phyloP scores from a whole-genome alignment of 2,113 vertebrate genomes.

The Calonectris borealis region DNA sequence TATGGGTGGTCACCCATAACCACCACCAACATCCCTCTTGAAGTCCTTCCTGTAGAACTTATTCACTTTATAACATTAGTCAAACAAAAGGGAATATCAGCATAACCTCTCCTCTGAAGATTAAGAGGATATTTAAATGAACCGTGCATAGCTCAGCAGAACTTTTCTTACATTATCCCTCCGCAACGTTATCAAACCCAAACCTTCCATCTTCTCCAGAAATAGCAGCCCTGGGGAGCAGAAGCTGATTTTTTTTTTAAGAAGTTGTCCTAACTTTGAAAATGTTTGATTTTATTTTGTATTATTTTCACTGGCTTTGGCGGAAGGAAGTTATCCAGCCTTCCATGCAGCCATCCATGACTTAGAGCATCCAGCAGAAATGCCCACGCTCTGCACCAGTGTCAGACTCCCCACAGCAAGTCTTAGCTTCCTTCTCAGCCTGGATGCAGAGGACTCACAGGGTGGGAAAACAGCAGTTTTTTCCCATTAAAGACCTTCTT shows the following conservation, averaged over 20 bases:
- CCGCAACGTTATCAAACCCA: background rate
- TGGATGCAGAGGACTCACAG: background rate
- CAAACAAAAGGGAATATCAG: background rate
- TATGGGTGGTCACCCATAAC: background rate
- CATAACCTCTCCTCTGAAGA: background rate
- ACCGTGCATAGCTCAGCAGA: background rate
- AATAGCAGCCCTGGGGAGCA: background rate
- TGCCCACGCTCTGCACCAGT: no score
- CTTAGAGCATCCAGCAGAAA: background rate
- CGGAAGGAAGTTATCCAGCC: background rate
- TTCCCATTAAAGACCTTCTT: background rate
- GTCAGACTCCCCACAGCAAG: background rate
- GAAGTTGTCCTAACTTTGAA: background rate
- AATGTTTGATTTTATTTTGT: background rate
- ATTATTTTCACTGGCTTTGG: background rate
- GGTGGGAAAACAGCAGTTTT: background rate
- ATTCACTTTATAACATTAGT: no score
- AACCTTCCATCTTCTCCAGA: background rate
- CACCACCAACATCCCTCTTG: background rate
- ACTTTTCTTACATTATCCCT: background rate
- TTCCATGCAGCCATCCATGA: background rate
- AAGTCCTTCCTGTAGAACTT: background rate
- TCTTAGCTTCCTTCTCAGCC: background rate
- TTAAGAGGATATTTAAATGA: background rate
- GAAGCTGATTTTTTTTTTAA: background rate